Evolutionary conservation across 2,888 invertebrate species (phyloP).

Genomic region (Papilio demoleus): DNA sequence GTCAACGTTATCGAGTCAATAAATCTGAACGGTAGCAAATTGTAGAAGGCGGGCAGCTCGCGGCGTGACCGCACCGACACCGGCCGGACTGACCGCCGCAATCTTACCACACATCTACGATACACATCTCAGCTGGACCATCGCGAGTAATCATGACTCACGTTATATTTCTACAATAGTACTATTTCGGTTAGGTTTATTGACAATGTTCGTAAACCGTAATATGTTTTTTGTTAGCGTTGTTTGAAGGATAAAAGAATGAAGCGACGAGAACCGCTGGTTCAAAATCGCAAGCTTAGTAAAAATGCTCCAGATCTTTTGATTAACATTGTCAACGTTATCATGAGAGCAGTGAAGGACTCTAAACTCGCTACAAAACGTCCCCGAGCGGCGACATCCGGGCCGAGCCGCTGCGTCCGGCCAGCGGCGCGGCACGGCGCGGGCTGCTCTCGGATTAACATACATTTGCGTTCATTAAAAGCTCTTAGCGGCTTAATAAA

Average conservation of each 20-base stretch:
- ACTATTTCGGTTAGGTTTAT: neutral
- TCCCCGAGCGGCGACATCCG: neutral
- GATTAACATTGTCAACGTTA: neutral
- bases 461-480: constrained; percentile 27
- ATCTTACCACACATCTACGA: constrained; percentile 4
- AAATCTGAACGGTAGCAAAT: constrained; percentile 23
- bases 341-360: neutral
- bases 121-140: neutral
- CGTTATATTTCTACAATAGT: neutral
- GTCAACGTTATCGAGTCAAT: constrained; percentile 14
- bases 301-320: neutral
- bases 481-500: constrained; percentile 21
- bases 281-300: neutral
- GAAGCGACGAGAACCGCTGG: neutral
- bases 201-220: neutral
- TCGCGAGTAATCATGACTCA: neutral
- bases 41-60: neutral
- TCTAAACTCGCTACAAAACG: constrained; percentile 11
- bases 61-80: neutral
- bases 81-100: neutral
- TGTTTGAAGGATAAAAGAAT: no score
- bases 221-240: no score
- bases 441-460: constrained; percentile 21
- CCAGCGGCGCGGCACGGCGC: neutral
- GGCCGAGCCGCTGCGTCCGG: neutral